Base-by-base conservation (phyloP, 1,140 invertebrate species). In the Doryteuthis pealeii region DNA sequence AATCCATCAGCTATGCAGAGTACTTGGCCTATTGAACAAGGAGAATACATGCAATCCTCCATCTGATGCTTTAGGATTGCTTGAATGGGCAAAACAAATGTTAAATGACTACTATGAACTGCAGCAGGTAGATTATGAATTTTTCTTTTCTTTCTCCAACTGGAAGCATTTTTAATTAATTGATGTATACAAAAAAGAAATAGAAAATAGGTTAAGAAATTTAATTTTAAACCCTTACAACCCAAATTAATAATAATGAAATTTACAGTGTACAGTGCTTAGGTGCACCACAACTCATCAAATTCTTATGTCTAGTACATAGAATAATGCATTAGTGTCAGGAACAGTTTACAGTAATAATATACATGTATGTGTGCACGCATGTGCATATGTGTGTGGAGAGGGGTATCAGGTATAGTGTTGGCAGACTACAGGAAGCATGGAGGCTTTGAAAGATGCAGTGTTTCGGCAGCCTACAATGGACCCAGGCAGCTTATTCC, bases 51-150 rank as follows among this genome's bases (percentile, higher is more conserved):
- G 71, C 31, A 84, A 81, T 77, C 81, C 85, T 58, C 82, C 85
- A 6, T 81, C 85, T 18, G 85, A 86, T 78, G 82, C 82, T 45
- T 68, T 84, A 62, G 80, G 81, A 22, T 78, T 86, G 1, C 74
- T 86, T 30, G 81, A 86, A 65, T 86, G 85, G 85, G 85, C 82
- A 8, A 79, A 83, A 30, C 83, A 86, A 72, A 85, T 85, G 81
- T 49, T 86, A 65, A 82, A 86, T 40, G 83, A 88, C 79, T 84
- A 84, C 81, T 84, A 83, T 77, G 83, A 84, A 58, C 58, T 74
- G 45, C 70, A 80, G 74, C 79, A 80, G 73, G 81, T 81, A 76
- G 10, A 72, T 74, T 77, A 54, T 35, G 4, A 31, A 12, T 71
- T 65, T 35, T 12, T 30, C 3, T 18, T 67, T 10, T 22, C n/a